Base-by-base conservation (phyloP, 2,888 invertebrate species). In the Augiades crinisus region DNA sequence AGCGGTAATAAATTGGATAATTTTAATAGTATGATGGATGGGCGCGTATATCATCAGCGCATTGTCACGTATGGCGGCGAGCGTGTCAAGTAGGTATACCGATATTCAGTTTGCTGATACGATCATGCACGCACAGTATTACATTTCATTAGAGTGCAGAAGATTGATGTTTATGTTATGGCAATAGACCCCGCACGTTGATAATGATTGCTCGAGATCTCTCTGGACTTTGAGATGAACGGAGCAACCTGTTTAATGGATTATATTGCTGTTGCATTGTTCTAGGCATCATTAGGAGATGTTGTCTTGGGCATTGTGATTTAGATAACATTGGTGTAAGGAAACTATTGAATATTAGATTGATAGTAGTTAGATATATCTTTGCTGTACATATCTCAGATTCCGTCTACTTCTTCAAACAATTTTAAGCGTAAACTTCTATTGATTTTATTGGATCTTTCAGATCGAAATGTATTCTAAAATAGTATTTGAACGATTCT, bases 11-110 rank as follows among this genome's bases (percentile, higher is more conserved):
- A 75, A 78, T 78, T 73, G 75, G 77, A 85, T 79, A 78, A 78
- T 78, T 82, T 78, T 72, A 85, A 85, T 61, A 43, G 53, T 64
- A 68, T 81, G 86, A 87, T 85, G 68, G 81, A 86, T 84, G 67
- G 73, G 50, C 62, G 68, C 66, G 73, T 68, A 70, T 71, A 70
- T 80, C 84, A 76, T 81, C 81, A 83, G 81, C 82, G 81, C 77
- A 70, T 65, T 65, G 73, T 80, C 80, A 79, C 78, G 80, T 66
- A 63, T 56, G 55, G 61, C 54, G 57, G 62, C 63, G 47, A 61
- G 56, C 54, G 62, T 57, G 53, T 53, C 47, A 46, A 50, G 54
- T 47, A 43, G 53, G 54, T 47, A 43, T 19, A 34, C 46, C 52
- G 44, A 57, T 61, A 65, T 61, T 54, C 45, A 30, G 53, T 52